Conservation (phyloP, 2,797 vertebrate species). For the Spondyliosoma cantharus region DNA sequence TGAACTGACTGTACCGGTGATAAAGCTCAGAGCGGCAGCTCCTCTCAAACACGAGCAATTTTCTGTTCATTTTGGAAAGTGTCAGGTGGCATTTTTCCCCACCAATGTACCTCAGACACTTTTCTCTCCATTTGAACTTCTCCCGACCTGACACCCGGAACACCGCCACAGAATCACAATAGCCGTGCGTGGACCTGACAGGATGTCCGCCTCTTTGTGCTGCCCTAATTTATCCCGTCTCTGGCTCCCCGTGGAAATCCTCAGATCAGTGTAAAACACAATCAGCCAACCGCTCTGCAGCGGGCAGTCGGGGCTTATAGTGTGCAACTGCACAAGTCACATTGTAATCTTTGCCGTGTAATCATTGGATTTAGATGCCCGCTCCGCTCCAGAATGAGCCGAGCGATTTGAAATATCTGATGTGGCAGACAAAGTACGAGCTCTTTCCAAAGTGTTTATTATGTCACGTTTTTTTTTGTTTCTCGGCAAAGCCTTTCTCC, state of each 20-base stretch:
- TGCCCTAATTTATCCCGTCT: slow-evolving; percentile 65
- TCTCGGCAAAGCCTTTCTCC: slow-evolving; percentile 31
- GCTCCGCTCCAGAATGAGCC: slow-evolving; percentile 49
- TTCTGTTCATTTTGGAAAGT: slow-evolving; percentile 29
- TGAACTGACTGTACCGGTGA: slow-evolving; percentile 18
- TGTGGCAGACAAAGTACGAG: slow-evolving; percentile 61
- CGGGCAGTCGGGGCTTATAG: slow-evolving; percentile 66
- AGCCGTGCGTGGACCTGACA: slow-evolving; percentile 52
- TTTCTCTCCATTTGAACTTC: slow-evolving; percentile 49
- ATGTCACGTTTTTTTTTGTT: slow-evolving; percentile 42
- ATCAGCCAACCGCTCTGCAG: slow-evolving; percentile 64
- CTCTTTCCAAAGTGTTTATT: slow-evolving; percentile 61
- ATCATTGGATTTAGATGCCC: slow-evolving; percentile 78
- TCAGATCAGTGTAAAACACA: slow-evolving; percentile 75
- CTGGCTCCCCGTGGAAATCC: slow-evolving; percentile 70
- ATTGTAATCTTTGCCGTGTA: slow-evolving; percentile 81
- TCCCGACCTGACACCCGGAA: slow-evolving; percentile 43
- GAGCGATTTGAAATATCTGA: slow-evolving; percentile 68
- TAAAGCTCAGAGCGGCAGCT: slow-evolving; percentile 19
- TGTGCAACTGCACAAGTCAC: slow-evolving; percentile 71
- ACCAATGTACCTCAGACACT: slow-evolving; percentile 14
- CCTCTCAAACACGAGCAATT: slow-evolving; percentile 19
- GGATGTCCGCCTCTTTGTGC: slow-evolving; percentile 63
- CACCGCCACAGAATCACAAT: slow-evolving; percentile 33
- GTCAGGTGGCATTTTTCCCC: slow-evolving; percentile 39